Conservation (phyloP, 64 coral and sea anemone genomes). For the Catalaphyllia jardinei region DNA sequence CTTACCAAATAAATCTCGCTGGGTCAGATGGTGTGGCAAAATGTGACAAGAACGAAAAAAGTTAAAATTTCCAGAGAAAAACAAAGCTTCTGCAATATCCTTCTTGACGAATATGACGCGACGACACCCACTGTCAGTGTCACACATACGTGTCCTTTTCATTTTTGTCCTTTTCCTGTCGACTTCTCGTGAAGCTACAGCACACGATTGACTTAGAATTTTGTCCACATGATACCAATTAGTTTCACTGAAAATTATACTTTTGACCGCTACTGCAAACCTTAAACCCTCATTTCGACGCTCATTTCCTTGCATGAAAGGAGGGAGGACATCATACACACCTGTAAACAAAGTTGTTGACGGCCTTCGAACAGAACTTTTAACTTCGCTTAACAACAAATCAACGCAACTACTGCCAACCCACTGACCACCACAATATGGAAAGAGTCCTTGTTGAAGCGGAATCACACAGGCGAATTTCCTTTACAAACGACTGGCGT, state of each 20-base stretch:
- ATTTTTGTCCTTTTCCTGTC: too few relatives aligned
- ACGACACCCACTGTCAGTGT: not conserved
- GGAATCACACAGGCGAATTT: too few relatives aligned
- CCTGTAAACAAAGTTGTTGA: conserved; percentile 6
- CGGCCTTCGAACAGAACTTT: not conserved
- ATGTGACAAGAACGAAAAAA: not conserved
- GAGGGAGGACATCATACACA: not conserved
- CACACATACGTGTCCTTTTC: not conserved
- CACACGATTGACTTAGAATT: not conserved
- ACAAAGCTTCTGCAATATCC: not conserved
- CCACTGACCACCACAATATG: not conserved
- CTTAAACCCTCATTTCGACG: not conserved
- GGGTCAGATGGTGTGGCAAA: not conserved
- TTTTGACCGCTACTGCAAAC: not conserved
- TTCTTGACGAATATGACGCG: not conserved
- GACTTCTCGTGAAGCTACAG: not conserved
- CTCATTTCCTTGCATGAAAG: not conserved
- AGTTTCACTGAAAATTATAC: not conserved
- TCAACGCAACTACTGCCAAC: not conserved
- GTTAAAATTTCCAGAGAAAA: not conserved
- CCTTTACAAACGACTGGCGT: not conserved
- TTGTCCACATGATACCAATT: not conserved
- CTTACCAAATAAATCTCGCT: not conserved
- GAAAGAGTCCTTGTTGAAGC: not conserved
- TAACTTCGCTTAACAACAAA: not conserved